phyloP scores from a whole-genome alignment of 2,113 vertebrate genomes.

The Struthidea cinerea region DNA sequence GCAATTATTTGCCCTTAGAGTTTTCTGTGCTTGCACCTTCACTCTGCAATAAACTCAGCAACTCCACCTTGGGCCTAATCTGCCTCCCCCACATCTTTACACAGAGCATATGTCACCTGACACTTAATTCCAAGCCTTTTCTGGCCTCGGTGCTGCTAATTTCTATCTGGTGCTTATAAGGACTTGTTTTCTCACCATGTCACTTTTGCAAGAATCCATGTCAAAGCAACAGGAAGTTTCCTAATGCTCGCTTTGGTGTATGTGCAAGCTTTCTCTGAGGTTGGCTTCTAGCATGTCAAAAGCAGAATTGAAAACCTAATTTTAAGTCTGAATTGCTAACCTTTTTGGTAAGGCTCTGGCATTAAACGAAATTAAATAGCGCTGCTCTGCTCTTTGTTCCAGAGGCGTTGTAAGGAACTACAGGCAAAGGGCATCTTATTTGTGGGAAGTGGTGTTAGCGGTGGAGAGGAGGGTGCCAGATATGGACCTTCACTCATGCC shows the following conservation, averaged over 20 bases:
- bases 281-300: background rate
- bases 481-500: constrained; percentile 96
- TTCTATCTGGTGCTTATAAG: background rate
- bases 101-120: background rate
- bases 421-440: constrained; percentile 87
- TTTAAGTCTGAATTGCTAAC: background rate
- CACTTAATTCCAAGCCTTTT: background rate
- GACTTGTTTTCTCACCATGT: background rate
- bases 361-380: background rate
- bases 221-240: constrained; percentile 5
- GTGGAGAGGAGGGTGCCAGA: constrained; percentile 94
- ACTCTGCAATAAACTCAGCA: background rate
- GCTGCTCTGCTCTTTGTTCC: constrained; percentile 31
- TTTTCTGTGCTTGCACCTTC: background rate
- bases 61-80: background rate
- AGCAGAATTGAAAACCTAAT: background rate
- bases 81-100: background rate
- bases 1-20: background rate
- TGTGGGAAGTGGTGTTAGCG: constrained; percentile 95
- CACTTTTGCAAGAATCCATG: background rate
- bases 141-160: background rate
- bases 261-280: background rate
- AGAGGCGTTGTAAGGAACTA: constrained; percentile 90
- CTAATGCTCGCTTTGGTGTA: background rate
- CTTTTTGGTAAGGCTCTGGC: background rate